These are phyloP conservation scores for Polia nebulosa DNA, from an alignment of 2,888 invertebrate species.

Conservation along the genomic window DNA sequence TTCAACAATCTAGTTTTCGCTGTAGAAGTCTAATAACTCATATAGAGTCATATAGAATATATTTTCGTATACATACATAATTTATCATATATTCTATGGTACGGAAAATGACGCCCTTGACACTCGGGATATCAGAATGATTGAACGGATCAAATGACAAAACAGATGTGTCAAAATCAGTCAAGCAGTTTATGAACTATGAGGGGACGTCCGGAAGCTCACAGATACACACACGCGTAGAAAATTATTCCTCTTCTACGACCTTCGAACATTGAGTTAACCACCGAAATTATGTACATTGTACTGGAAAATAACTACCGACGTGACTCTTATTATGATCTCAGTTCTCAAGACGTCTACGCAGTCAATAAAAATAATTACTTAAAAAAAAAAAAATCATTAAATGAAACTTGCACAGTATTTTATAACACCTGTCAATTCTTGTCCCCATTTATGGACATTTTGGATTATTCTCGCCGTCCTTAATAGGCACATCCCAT, in stretches of 20 bases:
- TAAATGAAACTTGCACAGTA: constrained; percentile 1
- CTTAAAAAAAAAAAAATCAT: constrained; percentile 7
- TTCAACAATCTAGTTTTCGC: not conserved
- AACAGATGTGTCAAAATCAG: constrained; percentile 50
- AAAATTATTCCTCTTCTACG: constrained; percentile 22
- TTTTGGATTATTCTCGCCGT: constrained; percentile 25
- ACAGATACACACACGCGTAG: constrained; percentile 31
- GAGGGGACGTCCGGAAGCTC: constrained; percentile 53
- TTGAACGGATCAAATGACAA: constrained; percentile 49
- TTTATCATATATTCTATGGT: not conserved
- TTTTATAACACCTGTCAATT: constrained; percentile 26
- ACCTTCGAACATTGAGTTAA: constrained; percentile 29
- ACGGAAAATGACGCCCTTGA: constrained; percentile 34
- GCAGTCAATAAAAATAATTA: constrained; percentile 1
- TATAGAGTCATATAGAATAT: not conserved
- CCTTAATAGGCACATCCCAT: constrained; percentile 44
- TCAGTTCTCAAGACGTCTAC: not conserved
- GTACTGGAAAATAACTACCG: constrained; percentile 3
- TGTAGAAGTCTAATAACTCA: not conserved
- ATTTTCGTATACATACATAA: not conserved
- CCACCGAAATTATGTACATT: constrained; percentile 34
- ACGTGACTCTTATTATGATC: constrained; percentile 20
- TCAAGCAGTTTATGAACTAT: constrained; percentile 40
- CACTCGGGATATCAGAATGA: constrained; percentile 35
- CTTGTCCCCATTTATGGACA: constrained; percentile 13